Conservation (phyloP, 2,888 invertebrate genomes). For the Onthophagus sagittarius region DNA sequence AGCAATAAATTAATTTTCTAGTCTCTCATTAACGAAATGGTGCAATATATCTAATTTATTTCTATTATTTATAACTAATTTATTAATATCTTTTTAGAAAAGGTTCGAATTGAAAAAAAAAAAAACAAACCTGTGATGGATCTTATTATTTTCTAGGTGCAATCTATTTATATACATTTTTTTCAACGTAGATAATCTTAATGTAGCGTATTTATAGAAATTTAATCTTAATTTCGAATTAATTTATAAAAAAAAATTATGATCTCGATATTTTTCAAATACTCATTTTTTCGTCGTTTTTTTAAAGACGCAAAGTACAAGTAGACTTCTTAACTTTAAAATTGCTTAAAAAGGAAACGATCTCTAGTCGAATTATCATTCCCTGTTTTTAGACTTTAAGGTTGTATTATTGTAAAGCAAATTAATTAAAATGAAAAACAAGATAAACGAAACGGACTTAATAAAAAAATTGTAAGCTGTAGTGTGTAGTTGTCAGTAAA, state of each 20-base stretch:
- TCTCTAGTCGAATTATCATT: conserved; percentile 3
- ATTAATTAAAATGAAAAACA: neutral
- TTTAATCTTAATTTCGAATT: neutral
- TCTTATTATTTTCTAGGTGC: conserved; percentile 2
- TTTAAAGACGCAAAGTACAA: neutral
- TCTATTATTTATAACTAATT: neutral
- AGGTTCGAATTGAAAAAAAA: neutral
- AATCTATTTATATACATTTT: conserved; percentile 4
- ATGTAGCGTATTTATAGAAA: conserved; percentile 2
- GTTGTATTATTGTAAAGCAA: conserved; percentile 8
- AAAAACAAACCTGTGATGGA: neutral
- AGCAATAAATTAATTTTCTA: neutral
- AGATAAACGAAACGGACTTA: neutral
- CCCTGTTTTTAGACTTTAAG: neutral
- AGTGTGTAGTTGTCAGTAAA: conserved; percentile 6
- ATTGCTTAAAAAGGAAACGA: neutral
- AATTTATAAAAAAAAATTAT: neutral
- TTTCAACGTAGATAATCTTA: neutral
- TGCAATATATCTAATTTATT: neutral
- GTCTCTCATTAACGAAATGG: neutral
- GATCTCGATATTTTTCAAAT: neutral
- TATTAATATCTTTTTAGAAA: neutral
- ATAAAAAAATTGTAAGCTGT: neutral
- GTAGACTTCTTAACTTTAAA: conserved; percentile 1
- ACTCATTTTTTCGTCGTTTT: neutral